phyloP scores from a whole-genome alignment of 1,140 invertebrate genomes.

The Drosophila nigrodunni region DNA sequence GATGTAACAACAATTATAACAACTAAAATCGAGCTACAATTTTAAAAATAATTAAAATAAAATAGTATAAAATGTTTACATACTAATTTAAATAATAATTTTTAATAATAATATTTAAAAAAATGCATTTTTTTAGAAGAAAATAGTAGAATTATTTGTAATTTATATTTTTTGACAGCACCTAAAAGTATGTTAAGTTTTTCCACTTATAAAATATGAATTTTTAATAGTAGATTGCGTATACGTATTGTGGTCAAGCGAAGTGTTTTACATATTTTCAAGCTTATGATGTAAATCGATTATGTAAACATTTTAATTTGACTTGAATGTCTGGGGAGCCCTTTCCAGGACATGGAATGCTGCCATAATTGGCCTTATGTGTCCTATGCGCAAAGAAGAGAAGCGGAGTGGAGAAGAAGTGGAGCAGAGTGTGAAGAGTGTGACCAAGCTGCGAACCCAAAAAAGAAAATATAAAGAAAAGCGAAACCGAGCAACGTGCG shows the following conservation, averaged over 20 bases:
- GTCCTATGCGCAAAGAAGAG: not conserved
- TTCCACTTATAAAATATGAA: no score
- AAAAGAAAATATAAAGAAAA: not conserved
- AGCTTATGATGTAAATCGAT: slow-evolving; percentile 32
- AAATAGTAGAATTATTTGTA: not conserved
- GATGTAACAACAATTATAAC: not conserved
- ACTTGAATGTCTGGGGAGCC: not conserved
- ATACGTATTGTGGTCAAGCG: slow-evolving; percentile 24
- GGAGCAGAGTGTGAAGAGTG: not conserved
- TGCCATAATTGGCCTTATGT: slow-evolving; percentile 45
- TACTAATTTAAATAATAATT: not conserved
- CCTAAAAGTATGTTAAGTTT: not conserved
- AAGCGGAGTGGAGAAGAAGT: no score
- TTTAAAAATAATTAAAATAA: not conserved
- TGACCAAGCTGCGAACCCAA: slow-evolving; percentile 1
- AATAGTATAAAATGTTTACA: not conserved
- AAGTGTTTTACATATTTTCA: slow-evolving; percentile 9
- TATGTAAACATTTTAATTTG: slow-evolving; percentile 40
- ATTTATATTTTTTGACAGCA: not conserved
- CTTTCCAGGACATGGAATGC: slow-evolving; percentile 8
- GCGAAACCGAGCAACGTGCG: not conserved
- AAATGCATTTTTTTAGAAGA: no score
- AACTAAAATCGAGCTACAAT: not conserved
- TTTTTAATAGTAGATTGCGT: slow-evolving; percentile 11
- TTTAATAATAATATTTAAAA: not conserved